Evolutionary conservation across 2,888 invertebrate genomes (phyloP).

Genomic region (Suillia variegata): DNA sequence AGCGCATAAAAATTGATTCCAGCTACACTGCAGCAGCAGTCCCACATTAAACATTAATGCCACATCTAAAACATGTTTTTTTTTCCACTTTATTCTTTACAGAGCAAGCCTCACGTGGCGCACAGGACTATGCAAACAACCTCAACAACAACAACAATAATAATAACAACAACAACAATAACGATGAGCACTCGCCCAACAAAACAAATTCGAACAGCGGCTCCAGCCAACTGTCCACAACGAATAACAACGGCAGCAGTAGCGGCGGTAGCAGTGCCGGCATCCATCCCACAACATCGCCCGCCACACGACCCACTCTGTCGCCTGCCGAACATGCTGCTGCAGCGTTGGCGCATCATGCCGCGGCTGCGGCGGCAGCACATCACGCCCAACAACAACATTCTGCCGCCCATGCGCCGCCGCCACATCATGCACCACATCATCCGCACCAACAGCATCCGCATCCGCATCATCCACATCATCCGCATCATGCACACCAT

Average conservation of each 20-base stretch:
- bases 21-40: background rate
- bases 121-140: conserved; percentile 47
- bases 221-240: conserved; percentile 4
- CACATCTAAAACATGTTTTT: conserved; percentile 20
- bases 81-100: conserved; percentile 13
- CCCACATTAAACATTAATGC: background rate
- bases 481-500: conserved; percentile 45
- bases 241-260: conserved; percentile 5
- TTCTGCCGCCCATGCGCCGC: conserved; percentile 48
- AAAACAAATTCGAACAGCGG: conserved; percentile 36
- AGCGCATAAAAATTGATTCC: background rate
- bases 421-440: conserved; percentile 43
- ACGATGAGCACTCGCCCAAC: conserved; percentile 51
- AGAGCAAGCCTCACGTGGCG: conserved; percentile 51
- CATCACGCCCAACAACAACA: conserved; percentile 42
- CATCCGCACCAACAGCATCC: conserved; percentile 34
- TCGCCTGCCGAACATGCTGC: conserved; percentile 51
- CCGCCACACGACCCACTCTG: conserved; percentile 25
- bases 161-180: conserved; percentile 39
- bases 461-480: conserved; percentile 41
- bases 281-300: conserved; percentile 12
- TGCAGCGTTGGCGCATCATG: conserved; percentile 46
- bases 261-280: conserved; percentile 8
- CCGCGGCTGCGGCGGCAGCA: conserved; percentile 49
- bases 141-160: conserved; percentile 36